Conservation (phyloP, 2,888 invertebrate species). For the Lucinisca nassula region DNA sequence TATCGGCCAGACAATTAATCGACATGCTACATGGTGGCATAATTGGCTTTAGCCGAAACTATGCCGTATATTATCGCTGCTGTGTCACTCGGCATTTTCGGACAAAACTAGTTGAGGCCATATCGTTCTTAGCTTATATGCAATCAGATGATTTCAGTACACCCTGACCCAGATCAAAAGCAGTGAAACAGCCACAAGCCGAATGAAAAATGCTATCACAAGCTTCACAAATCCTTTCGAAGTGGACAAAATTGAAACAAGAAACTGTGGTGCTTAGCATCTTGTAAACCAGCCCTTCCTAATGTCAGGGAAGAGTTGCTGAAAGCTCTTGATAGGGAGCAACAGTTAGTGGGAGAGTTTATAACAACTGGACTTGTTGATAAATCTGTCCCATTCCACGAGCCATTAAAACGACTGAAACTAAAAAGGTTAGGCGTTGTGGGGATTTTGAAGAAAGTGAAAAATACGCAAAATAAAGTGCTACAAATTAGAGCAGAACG, state of each 20-base stretch:
- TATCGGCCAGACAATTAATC: conserved; percentile 47
- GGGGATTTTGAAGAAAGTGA: too few species aligned
- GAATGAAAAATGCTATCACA: conserved; percentile 25
- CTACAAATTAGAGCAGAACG: too few species aligned
- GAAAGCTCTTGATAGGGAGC: too few species aligned
- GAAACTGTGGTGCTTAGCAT: too few species aligned
- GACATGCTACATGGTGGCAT: conserved; percentile 34
- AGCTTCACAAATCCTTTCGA: conserved; percentile 57
- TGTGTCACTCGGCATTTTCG: conserved; percentile 14
- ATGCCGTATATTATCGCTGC: conserved; percentile 36
- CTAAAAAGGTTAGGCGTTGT: too few species aligned
- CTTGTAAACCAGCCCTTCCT: too few species aligned
- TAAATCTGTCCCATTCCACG: too few species aligned
- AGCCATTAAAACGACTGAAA: too few species aligned
- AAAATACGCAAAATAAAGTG: too few species aligned
- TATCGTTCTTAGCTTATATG: not conserved
- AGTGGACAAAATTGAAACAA: not conserved
- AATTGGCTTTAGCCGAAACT: conserved; percentile 26
- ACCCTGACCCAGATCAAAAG: conserved; percentile 33
- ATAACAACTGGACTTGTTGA: too few species aligned
- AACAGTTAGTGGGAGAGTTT: too few species aligned
- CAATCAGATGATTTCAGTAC: not conserved
- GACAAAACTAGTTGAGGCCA: not conserved
- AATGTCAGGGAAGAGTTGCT: too few species aligned
- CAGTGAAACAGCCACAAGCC: conserved; percentile 41